A percentile compares a stretch with the other conserved stretches of the same genome.
Evolutionary conservation across 2,888 invertebrate species (phyloP).

Genomic region (Adineta ricciae): DNA sequence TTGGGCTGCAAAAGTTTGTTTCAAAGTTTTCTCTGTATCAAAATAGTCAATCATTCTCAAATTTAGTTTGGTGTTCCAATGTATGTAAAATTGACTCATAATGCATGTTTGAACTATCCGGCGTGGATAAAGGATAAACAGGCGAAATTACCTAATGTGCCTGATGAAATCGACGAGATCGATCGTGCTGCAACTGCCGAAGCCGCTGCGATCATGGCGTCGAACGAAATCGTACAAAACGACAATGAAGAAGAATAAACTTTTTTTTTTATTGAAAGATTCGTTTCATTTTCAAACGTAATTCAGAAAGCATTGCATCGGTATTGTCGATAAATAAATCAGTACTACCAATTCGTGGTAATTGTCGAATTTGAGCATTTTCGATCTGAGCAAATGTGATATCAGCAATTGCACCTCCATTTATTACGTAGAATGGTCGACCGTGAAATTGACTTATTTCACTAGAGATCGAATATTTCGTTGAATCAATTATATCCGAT

Average conservation of each 20-base stretch:
- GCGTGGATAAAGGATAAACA: not conserved
- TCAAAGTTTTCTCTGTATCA: not conserved
- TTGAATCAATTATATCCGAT: not conserved
- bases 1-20: conserved; percentile 12
- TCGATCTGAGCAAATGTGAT: not conserved
- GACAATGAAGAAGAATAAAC: too few relatives aligned
- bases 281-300: conserved; percentile 1
- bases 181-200: too few relatives aligned
- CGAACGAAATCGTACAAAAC: not conserved
- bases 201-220: not conserved
- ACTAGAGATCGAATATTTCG: not conserved
- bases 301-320: not conserved
- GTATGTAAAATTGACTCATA: not conserved
- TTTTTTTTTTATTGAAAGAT: not conserved
- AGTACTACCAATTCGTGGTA: not conserved
- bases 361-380: not conserved
- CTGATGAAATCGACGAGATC: not conserved
- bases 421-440: not conserved
- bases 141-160: not conserved
- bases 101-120: not conserved
- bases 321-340: not conserved
- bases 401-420: not conserved
- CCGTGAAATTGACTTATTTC: not conserved
- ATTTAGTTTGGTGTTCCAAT: conserved; percentile 6
- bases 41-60: not conserved